Base-by-base conservation (phyloP, 2,888 invertebrate species). In the Drosophila helvetica region DNA sequence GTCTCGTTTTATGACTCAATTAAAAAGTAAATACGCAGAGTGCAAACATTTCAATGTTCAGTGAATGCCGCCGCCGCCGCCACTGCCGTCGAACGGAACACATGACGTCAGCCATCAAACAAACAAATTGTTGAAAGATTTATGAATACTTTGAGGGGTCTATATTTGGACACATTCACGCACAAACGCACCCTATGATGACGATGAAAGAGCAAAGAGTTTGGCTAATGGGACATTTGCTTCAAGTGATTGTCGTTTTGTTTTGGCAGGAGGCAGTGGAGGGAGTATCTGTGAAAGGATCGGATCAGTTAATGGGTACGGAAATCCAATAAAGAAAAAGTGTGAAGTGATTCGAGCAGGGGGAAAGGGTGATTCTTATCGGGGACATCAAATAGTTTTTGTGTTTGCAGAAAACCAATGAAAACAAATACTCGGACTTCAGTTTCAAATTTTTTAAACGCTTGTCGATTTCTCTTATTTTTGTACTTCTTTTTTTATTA, bases 1-100 rank as follows among this genome's bases (percentile, higher is more conserved):
- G 62, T 64, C 48, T 59, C 51, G 45, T 57, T 84, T 81, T 78
- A 84, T 82, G 81, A 86, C 67, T 82, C 81, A 82, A 86, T 86
- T 77, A 60, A 78, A 76, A 74, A 68, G 74, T 53, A 71, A 71
- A 71, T 73, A 71, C 71, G 25, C 57, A 58, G 19, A 64, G 57
- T 64, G 71, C 57, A 73, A 71, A 71, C 64, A 71, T 70, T 63
- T 63, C 56, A 72, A 66, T 70, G 70, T 57, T 70, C 63, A 48
- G 54, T 65, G 65, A 65, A 57, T 8, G 59, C 33, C 17, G 70
- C 72, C 51, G 71, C 42, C 15, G 56, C 33, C n/a, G 69, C 70
- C 51, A 60, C 42, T 18, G 56, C 33, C 69, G 56, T 56, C 55
- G 38, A 47, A 45, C 18, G 53, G 38, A 42, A 30, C 65, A 66